A percentile compares a stretch with the other conserved stretches of the same genome.
These are phyloP conservation scores for Drosophila pseudoananassae DNA, from an alignment of 1,140 invertebrate species.

Conservation along the genomic window DNA sequence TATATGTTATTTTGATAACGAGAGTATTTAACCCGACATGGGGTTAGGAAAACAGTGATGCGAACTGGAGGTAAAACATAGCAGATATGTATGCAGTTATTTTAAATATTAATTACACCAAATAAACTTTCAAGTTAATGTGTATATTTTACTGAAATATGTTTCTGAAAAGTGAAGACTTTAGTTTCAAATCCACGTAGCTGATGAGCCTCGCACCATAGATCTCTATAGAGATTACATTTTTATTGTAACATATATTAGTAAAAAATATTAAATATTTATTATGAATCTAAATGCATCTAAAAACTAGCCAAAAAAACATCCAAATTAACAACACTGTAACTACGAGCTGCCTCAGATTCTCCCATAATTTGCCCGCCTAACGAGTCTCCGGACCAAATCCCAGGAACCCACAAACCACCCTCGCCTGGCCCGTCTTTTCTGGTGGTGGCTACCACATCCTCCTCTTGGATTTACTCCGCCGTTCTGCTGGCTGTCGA, in stretches of 20 bases:
- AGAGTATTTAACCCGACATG: constrained; percentile 57
- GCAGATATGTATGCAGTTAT: too few relatives aligned
- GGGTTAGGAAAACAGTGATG: constrained; percentile 13
- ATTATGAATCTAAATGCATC: too few relatives aligned
- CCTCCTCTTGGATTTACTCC: constrained; percentile 21
- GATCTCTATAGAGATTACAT: too few relatives aligned
- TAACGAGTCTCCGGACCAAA: constrained; percentile 30
- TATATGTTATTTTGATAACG: constrained; percentile 69
- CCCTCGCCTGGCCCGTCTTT: constrained; percentile 13
- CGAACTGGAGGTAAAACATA: neutral
- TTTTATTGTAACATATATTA: too few relatives aligned
- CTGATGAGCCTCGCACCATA: too few relatives aligned
- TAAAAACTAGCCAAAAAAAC: neutral
- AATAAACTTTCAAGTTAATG: neutral
- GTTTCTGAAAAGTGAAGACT: too few relatives aligned
- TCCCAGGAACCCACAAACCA: constrained; percentile 52
- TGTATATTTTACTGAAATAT: too few relatives aligned
- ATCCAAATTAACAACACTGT: neutral
- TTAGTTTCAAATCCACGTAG: too few relatives aligned
- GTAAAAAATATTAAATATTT: too few relatives aligned
- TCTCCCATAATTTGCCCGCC: constrained; percentile 37
- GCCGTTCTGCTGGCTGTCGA: constrained; percentile 63
- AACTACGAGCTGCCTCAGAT: constrained; percentile 6
- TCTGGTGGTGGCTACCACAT: constrained; percentile 51
- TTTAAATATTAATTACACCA: neutral